These are phyloP conservation scores for Melolontha melolontha DNA, from an alignment of 2,888 invertebrate species.

Conservation along the genomic window DNA sequence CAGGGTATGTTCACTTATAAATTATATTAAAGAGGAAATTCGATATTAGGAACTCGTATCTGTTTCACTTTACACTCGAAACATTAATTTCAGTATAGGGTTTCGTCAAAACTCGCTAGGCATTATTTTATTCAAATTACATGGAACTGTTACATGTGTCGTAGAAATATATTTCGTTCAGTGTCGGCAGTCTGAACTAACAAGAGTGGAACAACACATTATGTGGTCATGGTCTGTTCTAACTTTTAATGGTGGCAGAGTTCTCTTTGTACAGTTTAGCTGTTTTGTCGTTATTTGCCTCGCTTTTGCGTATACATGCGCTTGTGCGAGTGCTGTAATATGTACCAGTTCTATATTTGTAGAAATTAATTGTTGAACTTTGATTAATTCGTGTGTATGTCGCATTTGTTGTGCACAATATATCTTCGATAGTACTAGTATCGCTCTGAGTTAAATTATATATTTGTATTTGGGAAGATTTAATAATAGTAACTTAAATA, in stretches of 20 bases:
- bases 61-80: slow-evolving; percentile 5
- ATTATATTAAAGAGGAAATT: slow-evolving; percentile 11
- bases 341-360: neutral
- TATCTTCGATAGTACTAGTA: neutral
- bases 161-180: slow-evolving; percentile 9
- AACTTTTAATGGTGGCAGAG: slow-evolving; percentile 23
- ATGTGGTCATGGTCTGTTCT: slow-evolving; percentile 11
- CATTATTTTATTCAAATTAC: slow-evolving; percentile 32
- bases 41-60: slow-evolving; percentile 21
- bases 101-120: slow-evolving; percentile 19
- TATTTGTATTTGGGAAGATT: neutral
- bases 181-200: slow-evolving; percentile 1
- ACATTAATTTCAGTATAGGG: slow-evolving; percentile 22
- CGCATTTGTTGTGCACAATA: too few relatives aligned
- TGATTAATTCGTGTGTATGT: slow-evolving; percentile 2
- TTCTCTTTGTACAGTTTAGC: slow-evolving; percentile 18
- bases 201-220: slow-evolving; percentile 14
- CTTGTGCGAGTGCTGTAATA: neutral
- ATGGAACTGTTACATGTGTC: slow-evolving; percentile 16
- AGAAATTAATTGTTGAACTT: slow-evolving; percentile 10
- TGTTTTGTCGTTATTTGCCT: slow-evolving; percentile 23
- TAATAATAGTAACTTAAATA: too few relatives aligned
- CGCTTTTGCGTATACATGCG: neutral
- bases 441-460: neutral
- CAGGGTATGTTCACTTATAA: slow-evolving; percentile 6